Conservation (phyloP, 1,140 invertebrate species). For the Proales similis region DNA sequence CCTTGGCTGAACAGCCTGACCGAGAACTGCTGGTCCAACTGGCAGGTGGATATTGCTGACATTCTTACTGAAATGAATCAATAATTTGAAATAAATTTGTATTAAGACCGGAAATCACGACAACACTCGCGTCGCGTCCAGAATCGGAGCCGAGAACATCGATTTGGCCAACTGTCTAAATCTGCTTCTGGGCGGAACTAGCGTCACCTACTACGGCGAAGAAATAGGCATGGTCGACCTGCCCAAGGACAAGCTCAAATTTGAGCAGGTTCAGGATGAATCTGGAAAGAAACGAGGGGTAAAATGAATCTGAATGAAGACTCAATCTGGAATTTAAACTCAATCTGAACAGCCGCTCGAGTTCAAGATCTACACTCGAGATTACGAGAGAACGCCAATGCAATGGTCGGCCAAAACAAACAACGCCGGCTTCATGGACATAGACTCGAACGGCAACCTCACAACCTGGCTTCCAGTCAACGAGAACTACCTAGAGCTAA, state of each 20-base stretch:
- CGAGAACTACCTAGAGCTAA: slow-evolving; percentile 40
- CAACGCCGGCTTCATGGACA: slow-evolving; percentile 59
- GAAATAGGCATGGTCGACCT: slow-evolving; percentile 46
- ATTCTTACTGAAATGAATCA: background rate
- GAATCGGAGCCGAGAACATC: slow-evolving; percentile 40
- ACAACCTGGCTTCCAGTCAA: slow-evolving; percentile 39
- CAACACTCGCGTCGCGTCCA: slow-evolving; percentile 39
- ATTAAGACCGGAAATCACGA: slow-evolving; percentile 44
- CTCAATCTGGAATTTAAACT: background rate
- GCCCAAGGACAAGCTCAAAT: slow-evolving; percentile 24
- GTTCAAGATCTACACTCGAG: slow-evolving; percentile 54
- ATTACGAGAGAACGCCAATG: slow-evolving; percentile 64
- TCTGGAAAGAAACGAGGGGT: slow-evolving; percentile 28
- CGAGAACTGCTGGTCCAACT: slow-evolving; percentile 55
- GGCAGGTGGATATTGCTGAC: slow-evolving; percentile 55
- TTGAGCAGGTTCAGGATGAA: slow-evolving; percentile 37
- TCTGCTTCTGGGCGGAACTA: slow-evolving; percentile 45
- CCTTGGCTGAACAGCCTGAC: slow-evolving; percentile 59
- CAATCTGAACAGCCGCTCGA: slow-evolving; percentile 8
- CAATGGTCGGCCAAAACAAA: slow-evolving; percentile 60
- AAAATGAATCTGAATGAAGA: background rate
- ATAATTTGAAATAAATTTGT: background rate
- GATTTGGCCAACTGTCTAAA: slow-evolving; percentile 44
- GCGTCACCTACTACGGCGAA: slow-evolving; percentile 48
- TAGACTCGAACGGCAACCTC: slow-evolving; percentile 52